Conservation (phyloP, 2,888 invertebrate genomes). For the Clusia tigrina region DNA sequence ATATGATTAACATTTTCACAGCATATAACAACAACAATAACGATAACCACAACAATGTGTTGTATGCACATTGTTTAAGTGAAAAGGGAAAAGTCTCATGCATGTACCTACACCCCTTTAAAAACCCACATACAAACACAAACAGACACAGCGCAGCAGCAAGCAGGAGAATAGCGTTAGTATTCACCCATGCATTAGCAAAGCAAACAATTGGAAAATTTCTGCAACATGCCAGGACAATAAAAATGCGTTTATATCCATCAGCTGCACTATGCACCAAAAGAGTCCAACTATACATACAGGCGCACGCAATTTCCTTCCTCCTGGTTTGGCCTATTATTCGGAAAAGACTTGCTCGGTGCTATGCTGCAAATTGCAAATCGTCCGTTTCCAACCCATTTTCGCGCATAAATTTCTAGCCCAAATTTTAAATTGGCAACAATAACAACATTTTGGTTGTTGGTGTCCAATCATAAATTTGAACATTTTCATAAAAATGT, state of each 20-base stretch:
- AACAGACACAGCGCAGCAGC: neutral
- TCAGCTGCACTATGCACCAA: constrained; percentile 16
- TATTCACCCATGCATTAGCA: neutral
- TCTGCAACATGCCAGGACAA: constrained; percentile 12
- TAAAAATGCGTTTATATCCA: neutral
- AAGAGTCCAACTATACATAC: constrained; percentile 15
- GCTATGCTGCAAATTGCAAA: too few relatives aligned
- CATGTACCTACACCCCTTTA: neutral
- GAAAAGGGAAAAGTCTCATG: too few relatives aligned
- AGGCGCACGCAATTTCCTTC: neutral
- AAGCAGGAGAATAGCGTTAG: neutral
- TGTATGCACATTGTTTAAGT: neutral
- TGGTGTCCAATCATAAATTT: constrained; percentile 53
- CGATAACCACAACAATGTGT: constrained; percentile 3
- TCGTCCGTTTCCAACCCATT: neutral
- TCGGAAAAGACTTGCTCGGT: too few relatives aligned
- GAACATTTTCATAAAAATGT: constrained; percentile 57
- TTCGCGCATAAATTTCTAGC: constrained; percentile 24
- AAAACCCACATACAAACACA: neutral
- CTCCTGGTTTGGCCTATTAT: neutral
- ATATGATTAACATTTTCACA: constrained; percentile 16
- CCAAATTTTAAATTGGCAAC: constrained; percentile 31
- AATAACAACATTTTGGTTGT: constrained; percentile 3
- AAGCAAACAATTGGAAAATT: constrained; percentile 12
- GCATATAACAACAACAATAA: neutral